Evolutionary conservation across 1,140 invertebrate genomes (phyloP).

Genomic region (Holotrichia oblita): DNA sequence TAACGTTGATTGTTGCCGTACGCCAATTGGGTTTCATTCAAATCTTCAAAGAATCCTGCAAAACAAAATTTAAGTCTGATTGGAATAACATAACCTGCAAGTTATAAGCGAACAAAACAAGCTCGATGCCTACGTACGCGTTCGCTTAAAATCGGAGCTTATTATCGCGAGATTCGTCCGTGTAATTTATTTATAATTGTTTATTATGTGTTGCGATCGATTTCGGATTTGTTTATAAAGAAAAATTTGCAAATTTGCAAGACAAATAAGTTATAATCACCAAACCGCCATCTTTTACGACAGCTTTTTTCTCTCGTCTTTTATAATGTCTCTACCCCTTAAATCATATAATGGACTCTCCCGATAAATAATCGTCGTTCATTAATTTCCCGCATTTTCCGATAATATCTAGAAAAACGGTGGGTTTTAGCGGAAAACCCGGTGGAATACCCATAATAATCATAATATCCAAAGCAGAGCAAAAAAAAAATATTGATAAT

Average conservation of each 20-base stretch:
- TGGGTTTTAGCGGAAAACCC: slow-evolving; percentile 16
- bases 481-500: slow-evolving; percentile 36
- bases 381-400: slow-evolving; percentile 27
- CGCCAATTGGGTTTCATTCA: slow-evolving; percentile 34
- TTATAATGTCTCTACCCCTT: slow-evolving; percentile 49
- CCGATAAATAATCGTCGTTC: slow-evolving; percentile 42
- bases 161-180: slow-evolving; percentile 19
- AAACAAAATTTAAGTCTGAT: slow-evolving; percentile 51
- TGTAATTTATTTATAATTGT: not conserved
- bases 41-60: slow-evolving; percentile 21
- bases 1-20: not conserved
- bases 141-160: slow-evolving; percentile 7
- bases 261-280: slow-evolving; percentile 50
- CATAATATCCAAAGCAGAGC: not conserved
- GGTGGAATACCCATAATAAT: not conserved
- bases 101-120: slow-evolving; percentile 28
- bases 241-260: slow-evolving; percentile 60
- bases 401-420: slow-evolving; percentile 24
- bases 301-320: slow-evolving; percentile 49
- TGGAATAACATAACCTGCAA: slow-evolving; percentile 55
- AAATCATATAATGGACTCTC: slow-evolving; percentile 55
- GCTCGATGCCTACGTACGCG: slow-evolving; percentile 14
- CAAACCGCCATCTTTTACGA: slow-evolving; percentile 58
- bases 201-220: not conserved
- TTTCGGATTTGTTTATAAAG: slow-evolving; percentile 56